phyloP scores from a whole-genome alignment of 2,797 vertebrate species.

The Apodemus agrarius region DNA sequence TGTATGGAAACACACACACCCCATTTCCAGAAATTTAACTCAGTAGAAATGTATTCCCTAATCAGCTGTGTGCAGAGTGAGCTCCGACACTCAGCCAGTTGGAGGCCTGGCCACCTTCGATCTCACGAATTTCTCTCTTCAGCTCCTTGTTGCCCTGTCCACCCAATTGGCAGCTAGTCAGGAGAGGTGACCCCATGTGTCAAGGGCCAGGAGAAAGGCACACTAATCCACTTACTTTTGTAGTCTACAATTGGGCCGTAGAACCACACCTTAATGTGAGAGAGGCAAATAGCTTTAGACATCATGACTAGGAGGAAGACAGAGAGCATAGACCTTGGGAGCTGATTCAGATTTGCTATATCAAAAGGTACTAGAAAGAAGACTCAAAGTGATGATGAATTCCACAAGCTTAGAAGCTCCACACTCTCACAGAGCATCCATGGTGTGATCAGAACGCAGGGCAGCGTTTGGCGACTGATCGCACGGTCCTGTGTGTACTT shows the following conservation, averaged over 20 bases:
- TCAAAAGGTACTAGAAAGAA: neutral
- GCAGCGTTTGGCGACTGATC: neutral
- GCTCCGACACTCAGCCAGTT: neutral
- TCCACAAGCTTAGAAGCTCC: neutral
- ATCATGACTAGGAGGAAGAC: neutral
- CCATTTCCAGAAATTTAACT: neutral
- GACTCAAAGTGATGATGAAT: neutral
- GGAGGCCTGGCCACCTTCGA: neutral
- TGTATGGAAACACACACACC: neutral
- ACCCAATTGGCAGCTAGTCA: neutral
- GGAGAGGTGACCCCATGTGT: neutral
- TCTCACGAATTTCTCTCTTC: neutral
- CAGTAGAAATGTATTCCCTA: conserved; percentile 7
- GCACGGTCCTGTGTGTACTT: no score
- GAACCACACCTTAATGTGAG: neutral
- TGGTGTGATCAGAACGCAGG: neutral
- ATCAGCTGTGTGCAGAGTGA: neutral
- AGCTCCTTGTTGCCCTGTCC: neutral
- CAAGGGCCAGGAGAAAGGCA: neutral
- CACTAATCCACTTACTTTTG: neutral
- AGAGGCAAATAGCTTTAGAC: neutral
- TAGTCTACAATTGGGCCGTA: neutral
- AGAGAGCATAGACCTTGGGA: neutral
- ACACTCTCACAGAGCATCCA: neutral
- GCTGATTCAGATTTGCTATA: neutral